A percentile compares a stretch with the other conserved stretches of the same genome.
These are phyloP conservation scores for Synergus japonicus DNA, from an alignment of 2,888 invertebrate genomes.

Conservation along the genomic window DNA sequence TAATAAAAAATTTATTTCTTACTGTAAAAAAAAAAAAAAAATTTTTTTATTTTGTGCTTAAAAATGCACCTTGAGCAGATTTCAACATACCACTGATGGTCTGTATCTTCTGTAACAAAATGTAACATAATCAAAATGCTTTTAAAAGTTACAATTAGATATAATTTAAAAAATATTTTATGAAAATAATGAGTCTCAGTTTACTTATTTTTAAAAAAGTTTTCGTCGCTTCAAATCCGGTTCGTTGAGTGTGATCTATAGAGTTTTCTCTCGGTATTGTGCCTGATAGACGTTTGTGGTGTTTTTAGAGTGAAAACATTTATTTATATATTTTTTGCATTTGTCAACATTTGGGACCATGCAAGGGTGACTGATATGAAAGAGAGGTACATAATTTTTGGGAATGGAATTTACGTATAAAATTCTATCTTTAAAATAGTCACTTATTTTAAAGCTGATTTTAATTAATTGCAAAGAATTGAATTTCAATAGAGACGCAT, in stretches of 20 bases:
- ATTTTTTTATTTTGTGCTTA: conserved; percentile 41
- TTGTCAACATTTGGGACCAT: background rate
- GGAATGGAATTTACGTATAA: background rate
- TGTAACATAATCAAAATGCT: background rate
- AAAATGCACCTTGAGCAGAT: conserved; percentile 47
- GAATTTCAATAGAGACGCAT: too few species aligned
- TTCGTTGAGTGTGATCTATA: background rate
- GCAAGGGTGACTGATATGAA: background rate
- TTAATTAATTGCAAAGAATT: background rate
- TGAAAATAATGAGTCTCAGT: background rate
- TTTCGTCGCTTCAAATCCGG: background rate
- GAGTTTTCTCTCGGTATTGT: background rate
- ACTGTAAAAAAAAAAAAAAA: background rate
- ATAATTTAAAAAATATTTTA: background rate
- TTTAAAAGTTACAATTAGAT: background rate
- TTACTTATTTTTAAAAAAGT: background rate
- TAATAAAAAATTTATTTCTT: background rate
- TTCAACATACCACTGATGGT: conserved; percentile 53
- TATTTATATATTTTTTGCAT: background rate
- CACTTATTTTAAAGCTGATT: background rate
- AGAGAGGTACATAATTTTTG: background rate
- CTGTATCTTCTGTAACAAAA: conserved; percentile 40
- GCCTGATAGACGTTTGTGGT: background rate
- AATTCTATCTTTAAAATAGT: background rate
- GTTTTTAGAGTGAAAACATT: background rate